Conservation (phyloP, 2,113 vertebrate species). For the Oreochromis niloticus region DNA sequence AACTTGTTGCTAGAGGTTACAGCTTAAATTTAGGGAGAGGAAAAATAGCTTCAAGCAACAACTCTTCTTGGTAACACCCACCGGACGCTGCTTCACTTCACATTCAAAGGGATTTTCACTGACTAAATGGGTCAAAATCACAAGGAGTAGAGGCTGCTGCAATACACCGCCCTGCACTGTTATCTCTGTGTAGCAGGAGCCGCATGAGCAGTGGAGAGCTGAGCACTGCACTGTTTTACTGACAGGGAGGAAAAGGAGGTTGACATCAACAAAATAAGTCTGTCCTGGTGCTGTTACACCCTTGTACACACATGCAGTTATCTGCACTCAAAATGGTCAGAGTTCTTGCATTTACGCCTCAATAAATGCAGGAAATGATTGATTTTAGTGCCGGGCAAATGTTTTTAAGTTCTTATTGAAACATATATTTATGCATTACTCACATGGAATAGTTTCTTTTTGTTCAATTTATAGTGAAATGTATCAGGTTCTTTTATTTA, state of each 20-base stretch:
- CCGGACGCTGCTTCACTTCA: not conserved
- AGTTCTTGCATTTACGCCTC: not conserved
- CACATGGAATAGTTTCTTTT: not conserved
- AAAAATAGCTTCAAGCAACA: not conserved
- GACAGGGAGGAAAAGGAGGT: not conserved
- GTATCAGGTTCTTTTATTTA: not conserved
- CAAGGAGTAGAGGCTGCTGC: not conserved
- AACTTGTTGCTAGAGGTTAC: not conserved
- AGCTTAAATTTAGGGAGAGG: not conserved
- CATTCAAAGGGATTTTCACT: not conserved
- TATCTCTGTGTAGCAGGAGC: not conserved
- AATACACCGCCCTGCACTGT: constrained; percentile 17
- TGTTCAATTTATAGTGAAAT: not conserved
- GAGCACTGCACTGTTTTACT: not conserved
- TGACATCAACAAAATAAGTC: not conserved
- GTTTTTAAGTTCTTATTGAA: not conserved
- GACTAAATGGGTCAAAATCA: constrained; percentile 48
- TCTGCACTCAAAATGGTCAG: not conserved
- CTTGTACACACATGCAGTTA: not conserved
- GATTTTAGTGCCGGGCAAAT: not conserved
- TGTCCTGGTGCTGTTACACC: not conserved
- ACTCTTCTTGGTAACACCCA: not conserved
- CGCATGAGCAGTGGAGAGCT: not conserved
- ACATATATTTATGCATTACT: not conserved
- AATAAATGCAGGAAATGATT: not conserved